Evolutionary conservation across 1,140 invertebrate species (phyloP), one percentile per base, ranked within the genome.

Genomic region (Aradophagus sp.): DNA sequence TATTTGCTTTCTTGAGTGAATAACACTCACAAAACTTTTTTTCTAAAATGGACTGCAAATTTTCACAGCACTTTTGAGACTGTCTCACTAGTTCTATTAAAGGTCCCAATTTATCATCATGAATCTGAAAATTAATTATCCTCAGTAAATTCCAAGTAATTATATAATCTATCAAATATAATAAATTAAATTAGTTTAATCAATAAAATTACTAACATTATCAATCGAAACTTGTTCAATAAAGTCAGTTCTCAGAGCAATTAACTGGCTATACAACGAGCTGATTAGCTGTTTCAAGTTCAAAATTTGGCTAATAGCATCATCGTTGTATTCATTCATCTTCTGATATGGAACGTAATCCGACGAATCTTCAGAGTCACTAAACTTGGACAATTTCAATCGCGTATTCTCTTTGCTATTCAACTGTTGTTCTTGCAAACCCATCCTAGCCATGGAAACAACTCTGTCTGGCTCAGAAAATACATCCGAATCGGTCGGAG

Each of bases 381-480:
- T 84, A 38, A 75, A 77, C 15, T 83, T 82, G 0, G 53, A 59
- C 1, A 72, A 42, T 23, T 79, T 75, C 0, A 69, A 23, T 47
- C 79, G 62, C 31, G 61, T 35, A 35, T 58, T 19, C 29, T 68
- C 65, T n/a, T 42, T 66, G 29, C 77, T 84, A 2, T 77, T 58
- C 77, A 76, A 1, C 79, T 85, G 63, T 14, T 55, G 48, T 15
- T 87, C 87, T 42, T 84, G 87, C 2, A 94, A 80, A 1, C 93
- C 93, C 31, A 94, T 94, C 56, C 93, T 87, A 0, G 91, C 92
- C 50, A 92, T 80, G 0, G 93, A 95, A 0, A 95, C 92, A 48
- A 88, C 90, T 53, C 92, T 87, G 74, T 95, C 93, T 0, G 93
- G 93, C 77, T 95, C 93, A 0, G 93, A 94, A 90, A 93, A 95